A percentile compares a stretch with the other conserved stretches of the same genome.
These are phyloP conservation scores for Halichondria panicea DNA, from an alignment of 37 sponge, comb jelly and placozoan species.

Conservation along the genomic window DNA sequence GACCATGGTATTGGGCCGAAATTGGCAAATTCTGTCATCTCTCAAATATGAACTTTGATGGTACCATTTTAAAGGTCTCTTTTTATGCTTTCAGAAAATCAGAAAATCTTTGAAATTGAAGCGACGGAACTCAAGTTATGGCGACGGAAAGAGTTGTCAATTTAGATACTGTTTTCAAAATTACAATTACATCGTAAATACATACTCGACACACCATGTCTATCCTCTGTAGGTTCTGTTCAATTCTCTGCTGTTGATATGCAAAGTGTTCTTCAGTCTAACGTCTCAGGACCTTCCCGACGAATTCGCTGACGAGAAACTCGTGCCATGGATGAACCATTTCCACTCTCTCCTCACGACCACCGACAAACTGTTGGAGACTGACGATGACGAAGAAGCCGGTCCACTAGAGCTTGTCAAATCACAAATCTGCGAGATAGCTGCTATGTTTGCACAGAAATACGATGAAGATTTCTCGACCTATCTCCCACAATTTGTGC, in stretches of 20 bases:
- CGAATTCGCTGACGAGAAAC: slow-evolving; percentile 94
- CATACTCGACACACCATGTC: too few species aligned
- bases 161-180: too few species aligned
- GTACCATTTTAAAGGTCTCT: too few species aligned
- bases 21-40: too few species aligned
- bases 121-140: too few species aligned
- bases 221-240: slow-evolving; percentile 65
- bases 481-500: slow-evolving; percentile 87
- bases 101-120: too few species aligned
- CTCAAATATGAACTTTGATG: too few species aligned
- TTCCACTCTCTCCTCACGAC: slow-evolving; percentile 81
- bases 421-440: slow-evolving; percentile 91
- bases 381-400: slow-evolving; percentile 85
- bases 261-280: slow-evolving; percentile 91
- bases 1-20: too few species aligned
- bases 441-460: slow-evolving; percentile 97
- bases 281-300: slow-evolving; percentile 96
- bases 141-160: too few species aligned
- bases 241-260: slow-evolving; percentile 88
- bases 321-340: slow-evolving; percentile 90
- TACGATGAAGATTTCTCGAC: slow-evolving; percentile 94
- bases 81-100: too few species aligned
- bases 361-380: slow-evolving; percentile 83
- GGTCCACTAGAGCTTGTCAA: slow-evolving; percentile 90
- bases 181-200: too few species aligned